Conservation (phyloP, 2,888 invertebrate species). For the Cerceris rybyensis region DNA sequence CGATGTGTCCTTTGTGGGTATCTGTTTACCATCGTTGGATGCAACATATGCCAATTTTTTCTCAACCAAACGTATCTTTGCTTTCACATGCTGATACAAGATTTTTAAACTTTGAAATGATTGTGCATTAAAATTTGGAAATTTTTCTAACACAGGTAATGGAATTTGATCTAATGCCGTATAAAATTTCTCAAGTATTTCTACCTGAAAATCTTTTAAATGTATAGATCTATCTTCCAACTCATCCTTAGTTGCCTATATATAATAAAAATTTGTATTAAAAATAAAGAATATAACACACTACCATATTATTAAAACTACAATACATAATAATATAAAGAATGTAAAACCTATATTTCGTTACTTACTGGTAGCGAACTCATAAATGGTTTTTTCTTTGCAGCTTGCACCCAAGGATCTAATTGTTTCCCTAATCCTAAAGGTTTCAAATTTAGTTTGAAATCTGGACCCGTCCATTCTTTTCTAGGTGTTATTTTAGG, state of each 20-base stretch:
- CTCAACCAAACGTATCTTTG: conserved; percentile 82
- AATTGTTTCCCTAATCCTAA: conserved; percentile 73
- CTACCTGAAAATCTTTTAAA: conserved; percentile 84
- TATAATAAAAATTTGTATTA: conserved; percentile 18
- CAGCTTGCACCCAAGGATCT: conserved; percentile 70
- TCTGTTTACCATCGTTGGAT: conserved; percentile 27
- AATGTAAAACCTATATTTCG: not conserved
- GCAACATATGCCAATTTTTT: conserved; percentile 65
- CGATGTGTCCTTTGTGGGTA: not conserved
- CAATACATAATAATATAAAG: conserved; percentile 21
- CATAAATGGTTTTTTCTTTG: conserved; percentile 70
- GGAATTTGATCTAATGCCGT: conserved; percentile 86
- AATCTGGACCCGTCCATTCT: conserved; percentile 72
- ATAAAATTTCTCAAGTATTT: conserved; percentile 86
- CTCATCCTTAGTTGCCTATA: conserved; percentile 67
- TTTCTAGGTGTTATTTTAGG: conserved; percentile 31
- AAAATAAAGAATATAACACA: conserved; percentile 10
- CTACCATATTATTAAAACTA: too few species aligned
- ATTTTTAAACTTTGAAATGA: conserved; percentile 84
- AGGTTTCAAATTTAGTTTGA: conserved; percentile 73
- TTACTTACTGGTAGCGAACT: conserved; percentile 66
- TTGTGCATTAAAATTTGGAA: conserved; percentile 85
- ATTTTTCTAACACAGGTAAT: conserved; percentile 84
- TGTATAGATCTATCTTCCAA: conserved; percentile 66
- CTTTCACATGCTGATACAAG: conserved; percentile 85